Evolutionary conservation across 2,888 invertebrate genomes (phyloP).

Genomic region (Tipula helvola): DNA sequence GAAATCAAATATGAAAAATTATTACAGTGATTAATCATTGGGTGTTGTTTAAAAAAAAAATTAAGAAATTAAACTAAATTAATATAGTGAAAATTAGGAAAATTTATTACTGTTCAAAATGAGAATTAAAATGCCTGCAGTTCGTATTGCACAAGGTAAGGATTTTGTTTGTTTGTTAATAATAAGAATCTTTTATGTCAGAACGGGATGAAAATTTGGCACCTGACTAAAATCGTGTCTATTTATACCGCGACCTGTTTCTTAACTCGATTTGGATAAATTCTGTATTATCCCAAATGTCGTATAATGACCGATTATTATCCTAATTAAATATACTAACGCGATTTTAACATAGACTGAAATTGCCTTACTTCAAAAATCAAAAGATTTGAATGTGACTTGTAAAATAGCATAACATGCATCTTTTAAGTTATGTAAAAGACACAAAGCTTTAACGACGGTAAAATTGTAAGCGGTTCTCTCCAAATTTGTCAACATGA

Average conservation of each 20-base stretch:
- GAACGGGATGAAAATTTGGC: not conserved
- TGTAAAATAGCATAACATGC: too few species aligned
- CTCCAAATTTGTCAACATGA: too few species aligned
- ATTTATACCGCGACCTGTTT: not conserved
- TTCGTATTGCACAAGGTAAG: slow-evolving; percentile 92
- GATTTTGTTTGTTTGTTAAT: slow-evolving; percentile 15
- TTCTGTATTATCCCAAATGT: not conserved
- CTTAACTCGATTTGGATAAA: not conserved
- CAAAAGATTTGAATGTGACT: too few species aligned
- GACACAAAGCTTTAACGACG: too few species aligned
- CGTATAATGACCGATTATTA: too few species aligned
- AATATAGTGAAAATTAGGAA: slow-evolving; percentile 1
- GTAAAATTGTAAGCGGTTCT: too few species aligned
- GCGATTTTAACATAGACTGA: too few species aligned
- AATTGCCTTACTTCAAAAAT: too few species aligned
- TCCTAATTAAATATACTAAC: too few species aligned
- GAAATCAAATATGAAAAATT: not conserved
- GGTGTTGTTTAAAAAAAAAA: not conserved
- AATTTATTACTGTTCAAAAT: slow-evolving; percentile 46
- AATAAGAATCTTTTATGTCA: not conserved
- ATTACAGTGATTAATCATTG: not conserved
- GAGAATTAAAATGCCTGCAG: slow-evolving; percentile 97
- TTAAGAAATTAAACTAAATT: not conserved
- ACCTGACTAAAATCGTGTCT: not conserved
- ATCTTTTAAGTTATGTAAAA: too few species aligned